A percentile compares a stretch with the other conserved stretches of the same genome.
phyloP scores from a whole-genome alignment of 2,113 vertebrate genomes.

The Rhizomys pruinosus region DNA sequence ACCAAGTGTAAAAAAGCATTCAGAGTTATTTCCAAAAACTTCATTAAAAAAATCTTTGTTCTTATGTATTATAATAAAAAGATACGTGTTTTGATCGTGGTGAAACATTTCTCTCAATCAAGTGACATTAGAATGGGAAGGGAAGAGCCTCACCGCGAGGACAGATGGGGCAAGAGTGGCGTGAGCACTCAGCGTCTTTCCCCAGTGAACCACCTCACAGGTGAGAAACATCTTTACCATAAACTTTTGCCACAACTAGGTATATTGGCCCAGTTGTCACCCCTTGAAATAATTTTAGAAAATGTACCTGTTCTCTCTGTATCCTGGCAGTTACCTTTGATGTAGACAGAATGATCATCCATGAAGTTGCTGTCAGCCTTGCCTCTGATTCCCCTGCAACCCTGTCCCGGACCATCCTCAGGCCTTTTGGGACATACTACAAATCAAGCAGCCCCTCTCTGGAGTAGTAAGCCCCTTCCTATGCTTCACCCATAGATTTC shows the following conservation, averaged over 20 bases:
- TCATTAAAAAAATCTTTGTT: not conserved
- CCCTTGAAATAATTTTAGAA: not conserved
- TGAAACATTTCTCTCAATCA: not conserved
- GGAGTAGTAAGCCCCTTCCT: not conserved
- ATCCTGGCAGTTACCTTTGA: not conserved
- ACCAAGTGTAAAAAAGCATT: not conserved
- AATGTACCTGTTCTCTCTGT: not conserved
- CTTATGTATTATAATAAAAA: not conserved
- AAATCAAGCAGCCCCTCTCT: not conserved
- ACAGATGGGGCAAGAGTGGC: no score
- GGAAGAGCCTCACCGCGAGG: no score
- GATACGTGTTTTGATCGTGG: not conserved
- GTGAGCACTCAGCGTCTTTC: not conserved
- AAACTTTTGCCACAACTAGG: not conserved
- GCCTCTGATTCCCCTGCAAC: not conserved
- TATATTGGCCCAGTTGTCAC: not conserved
- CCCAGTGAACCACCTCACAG: not conserved
- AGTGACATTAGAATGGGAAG: not conserved
- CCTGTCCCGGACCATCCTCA: no score
- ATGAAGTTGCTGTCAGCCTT: rapidly evolving
- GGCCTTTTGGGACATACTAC: not conserved
- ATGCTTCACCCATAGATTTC: not conserved
- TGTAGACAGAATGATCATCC: not conserved
- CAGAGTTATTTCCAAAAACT: not conserved
- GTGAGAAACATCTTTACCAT: not conserved